phyloP scores from a whole-genome alignment of 2,888 invertebrate species.

The Ennomos quercinarius region DNA sequence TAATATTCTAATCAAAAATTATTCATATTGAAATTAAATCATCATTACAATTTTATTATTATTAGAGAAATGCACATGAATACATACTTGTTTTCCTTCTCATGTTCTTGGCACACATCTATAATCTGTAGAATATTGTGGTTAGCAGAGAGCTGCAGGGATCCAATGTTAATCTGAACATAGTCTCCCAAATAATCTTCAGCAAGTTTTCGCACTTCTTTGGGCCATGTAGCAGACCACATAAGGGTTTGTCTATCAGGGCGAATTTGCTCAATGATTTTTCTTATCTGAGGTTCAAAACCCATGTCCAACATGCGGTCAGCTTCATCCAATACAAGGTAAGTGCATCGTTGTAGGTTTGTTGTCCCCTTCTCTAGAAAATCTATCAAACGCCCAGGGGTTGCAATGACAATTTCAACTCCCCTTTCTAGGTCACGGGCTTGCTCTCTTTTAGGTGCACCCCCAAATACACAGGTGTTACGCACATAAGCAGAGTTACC shows the following conservation, averaged over 20 bases:
- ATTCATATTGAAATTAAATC: constrained; percentile 54
- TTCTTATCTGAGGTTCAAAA: constrained; percentile 97
- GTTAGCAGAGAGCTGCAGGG: constrained; percentile 94
- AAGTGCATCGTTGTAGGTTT: constrained; percentile 91
- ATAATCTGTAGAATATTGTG: constrained; percentile 96
- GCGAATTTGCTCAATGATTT: constrained; percentile 96
- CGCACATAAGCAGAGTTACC: constrained; percentile 91
- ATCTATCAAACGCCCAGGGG: constrained; percentile 95
- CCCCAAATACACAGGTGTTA: constrained; percentile 96
- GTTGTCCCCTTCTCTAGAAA: constrained; percentile 92
- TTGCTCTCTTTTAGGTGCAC: constrained; percentile 93
- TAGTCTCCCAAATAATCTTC: constrained; percentile 96
- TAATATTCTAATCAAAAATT: constrained; percentile 65
- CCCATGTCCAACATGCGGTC: constrained; percentile 99
- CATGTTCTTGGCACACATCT: constrained; percentile 94
- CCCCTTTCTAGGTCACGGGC: constrained; percentile 90
- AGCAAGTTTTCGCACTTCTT: constrained; percentile 96
- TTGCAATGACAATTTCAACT: constrained; percentile 95
- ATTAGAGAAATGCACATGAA: constrained; percentile 13
- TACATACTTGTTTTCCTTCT: constrained; percentile 89
- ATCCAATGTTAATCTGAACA: constrained; percentile 96
- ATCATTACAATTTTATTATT: constrained; percentile 48
- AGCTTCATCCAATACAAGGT: constrained; percentile 95
- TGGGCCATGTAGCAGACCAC: constrained; percentile 99
- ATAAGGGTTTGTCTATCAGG: constrained; percentile 98